These are phyloP conservation scores for Chymomyza procnemis DNA, from an alignment of 2,888 invertebrate genomes.

Conservation along the genomic window DNA sequence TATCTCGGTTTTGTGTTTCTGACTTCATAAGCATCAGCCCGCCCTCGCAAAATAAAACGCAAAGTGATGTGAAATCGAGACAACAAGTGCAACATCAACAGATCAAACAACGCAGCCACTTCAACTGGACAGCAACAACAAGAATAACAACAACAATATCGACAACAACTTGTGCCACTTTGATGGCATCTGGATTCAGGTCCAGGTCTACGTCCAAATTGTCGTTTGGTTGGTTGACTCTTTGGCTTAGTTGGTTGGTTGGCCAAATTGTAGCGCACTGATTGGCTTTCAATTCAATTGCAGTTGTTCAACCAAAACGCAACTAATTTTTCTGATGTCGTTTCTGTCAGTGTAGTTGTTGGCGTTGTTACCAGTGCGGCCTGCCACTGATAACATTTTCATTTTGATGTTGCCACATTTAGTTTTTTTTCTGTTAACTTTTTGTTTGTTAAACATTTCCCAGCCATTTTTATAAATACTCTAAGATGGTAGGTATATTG, in stretches of 20 bases:
- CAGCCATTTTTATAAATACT: neutral
- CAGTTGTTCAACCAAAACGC: constrained; percentile 36
- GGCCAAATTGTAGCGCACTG: constrained; percentile 45
- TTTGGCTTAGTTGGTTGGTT: constrained; percentile 27
- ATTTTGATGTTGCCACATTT: neutral
- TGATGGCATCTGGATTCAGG: neutral
- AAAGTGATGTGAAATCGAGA: constrained; percentile 51
- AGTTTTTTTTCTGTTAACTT: too few species aligned
- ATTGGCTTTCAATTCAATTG: constrained; percentile 49
- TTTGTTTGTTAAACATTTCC: neutral
- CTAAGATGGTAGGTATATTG: too few species aligned
- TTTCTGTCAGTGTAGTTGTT: constrained; percentile 12
- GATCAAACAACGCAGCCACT: constrained; percentile 17
- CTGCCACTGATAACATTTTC: neutral
- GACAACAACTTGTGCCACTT: neutral
- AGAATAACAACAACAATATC: neutral
- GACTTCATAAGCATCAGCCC: too few species aligned
- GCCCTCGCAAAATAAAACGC: constrained; percentile 23
- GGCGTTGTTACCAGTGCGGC: constrained; percentile 1
- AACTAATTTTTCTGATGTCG: constrained; percentile 48
- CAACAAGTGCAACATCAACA: constrained; percentile 54
- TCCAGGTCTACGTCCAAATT: neutral
- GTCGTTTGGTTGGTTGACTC: constrained; percentile 20
- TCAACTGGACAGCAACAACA: neutral
- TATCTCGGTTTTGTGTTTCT: too few species aligned